Base-by-base conservation (phyloP, 2,797 vertebrate species). In the Molothrus ater region DNA sequence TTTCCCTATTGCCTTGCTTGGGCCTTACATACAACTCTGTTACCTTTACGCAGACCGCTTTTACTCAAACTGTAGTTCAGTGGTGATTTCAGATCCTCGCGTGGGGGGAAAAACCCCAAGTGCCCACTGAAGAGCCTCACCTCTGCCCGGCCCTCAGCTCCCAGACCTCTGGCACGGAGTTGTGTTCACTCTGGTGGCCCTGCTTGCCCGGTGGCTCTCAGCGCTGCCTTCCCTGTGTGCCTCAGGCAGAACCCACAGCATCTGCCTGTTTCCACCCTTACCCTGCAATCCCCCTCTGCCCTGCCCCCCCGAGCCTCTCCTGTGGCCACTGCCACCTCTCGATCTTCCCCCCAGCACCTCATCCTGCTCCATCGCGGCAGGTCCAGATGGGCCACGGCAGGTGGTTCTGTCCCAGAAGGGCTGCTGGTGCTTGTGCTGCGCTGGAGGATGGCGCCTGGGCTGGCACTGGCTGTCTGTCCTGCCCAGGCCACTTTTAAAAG, bases 111-210 rank as follows among this genome's bases (percentile, higher is more conserved):
- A 34, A 66, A 2, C 5, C 6, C 42, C 68, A 51, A 10, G 36
- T 6, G 28, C 50, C 26, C 31, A 9, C 16, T 48, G 31, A 15
- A 47, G 3, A 59, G 47, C 2, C 2, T 70, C 76, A 42, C 47
- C 65, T 71, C 57, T 73, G 34, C 40, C 26, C 0, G 1, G 53
- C 74, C 36, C 32, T 1, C 0, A 3, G n/a, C 42, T 85, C 29
- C 36, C 68, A 82, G 65, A 17, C 22, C 60, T 79, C 5, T 60
- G 80, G 43, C 36, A 4, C 2, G 0, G 7, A 43, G 42, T 36
- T 64, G 29, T 0, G 13, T 48, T 63, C 1, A 0, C n/a, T 9
- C 36, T 1, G 8, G 1, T 4, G 4, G 61, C 34, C 56, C 25
- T 3, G 3, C 65, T 78, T 40, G 22, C 59, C 32, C 0, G 0